A percentile compares a stretch with the other conserved stretches of the same genome.
These are phyloP conservation scores for Atta texana DNA, from an alignment of 1,140 invertebrate species.

Conservation along the genomic window DNA sequence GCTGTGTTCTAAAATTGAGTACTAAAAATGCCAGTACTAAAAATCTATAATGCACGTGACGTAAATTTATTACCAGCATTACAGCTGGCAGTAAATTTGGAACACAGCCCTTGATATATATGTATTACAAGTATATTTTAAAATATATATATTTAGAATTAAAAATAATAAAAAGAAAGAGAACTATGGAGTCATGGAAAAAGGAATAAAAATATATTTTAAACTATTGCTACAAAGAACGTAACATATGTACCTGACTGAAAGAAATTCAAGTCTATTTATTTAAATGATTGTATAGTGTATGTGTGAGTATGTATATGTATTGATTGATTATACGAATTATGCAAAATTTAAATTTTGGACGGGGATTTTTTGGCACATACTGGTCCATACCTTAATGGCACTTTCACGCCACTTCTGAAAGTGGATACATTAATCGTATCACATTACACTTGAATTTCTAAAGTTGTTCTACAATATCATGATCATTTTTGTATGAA, in stretches of 20 bases:
- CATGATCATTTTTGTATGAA: constrained; percentile 84
- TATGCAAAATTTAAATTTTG: constrained; percentile 68
- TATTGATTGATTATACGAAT: constrained; percentile 45
- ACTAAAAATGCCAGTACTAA: no score
- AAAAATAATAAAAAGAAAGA: constrained; percentile 1
- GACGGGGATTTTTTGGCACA: constrained; percentile 75
- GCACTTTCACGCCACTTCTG: constrained; percentile 69
- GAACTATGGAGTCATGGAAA: background rate
- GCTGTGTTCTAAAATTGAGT: no score
- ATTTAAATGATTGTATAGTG: background rate
- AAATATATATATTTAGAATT: constrained; percentile 19
- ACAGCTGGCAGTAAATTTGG: no score
- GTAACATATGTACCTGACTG: background rate
- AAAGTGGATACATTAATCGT: constrained; percentile 66
- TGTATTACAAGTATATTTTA: background rate
- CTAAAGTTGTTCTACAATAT: constrained; percentile 85
- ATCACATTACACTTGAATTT: constrained; percentile 35
- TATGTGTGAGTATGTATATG: background rate
- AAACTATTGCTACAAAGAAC: constrained; percentile 21
- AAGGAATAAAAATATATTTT: constrained; percentile 29
- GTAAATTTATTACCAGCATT: no score
- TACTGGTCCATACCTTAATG: constrained; percentile 74
- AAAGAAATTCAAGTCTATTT: constrained; percentile 12
- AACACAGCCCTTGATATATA: background rate
- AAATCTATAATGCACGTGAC: no score